Percentiles rank a stretch among this genome's conserved stretches.
phyloP scores from a whole-genome alignment of 2,797 vertebrate genomes.

The Poeciliopsis paucimaculata region DNA sequence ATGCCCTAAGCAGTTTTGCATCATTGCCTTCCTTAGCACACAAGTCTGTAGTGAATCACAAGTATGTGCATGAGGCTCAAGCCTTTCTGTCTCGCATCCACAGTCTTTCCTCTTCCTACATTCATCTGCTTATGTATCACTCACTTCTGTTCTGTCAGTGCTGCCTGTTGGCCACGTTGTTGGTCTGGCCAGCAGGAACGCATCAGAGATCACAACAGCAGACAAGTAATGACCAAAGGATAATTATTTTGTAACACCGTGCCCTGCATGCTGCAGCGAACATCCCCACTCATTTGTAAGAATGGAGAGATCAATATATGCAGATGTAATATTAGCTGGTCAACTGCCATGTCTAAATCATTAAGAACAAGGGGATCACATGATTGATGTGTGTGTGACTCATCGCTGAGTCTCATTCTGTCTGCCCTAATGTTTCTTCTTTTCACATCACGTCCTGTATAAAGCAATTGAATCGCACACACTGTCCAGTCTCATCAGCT shows the following conservation, averaged over 20 bases:
- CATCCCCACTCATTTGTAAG: conserved; percentile 52
- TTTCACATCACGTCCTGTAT: conserved; percentile 51
- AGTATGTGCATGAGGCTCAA: conserved; percentile 43
- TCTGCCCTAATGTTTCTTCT: conserved; percentile 63
- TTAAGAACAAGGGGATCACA: conserved; percentile 48
- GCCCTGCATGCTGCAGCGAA: conserved; percentile 25
- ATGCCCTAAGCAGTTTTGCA: conserved; percentile 60
- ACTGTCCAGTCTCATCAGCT: conserved; percentile 67
- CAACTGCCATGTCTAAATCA: conserved; percentile 59
- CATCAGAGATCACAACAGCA: conserved; percentile 33
- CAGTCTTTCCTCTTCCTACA: conserved; percentile 15
- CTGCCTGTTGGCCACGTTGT: conserved; percentile 35
- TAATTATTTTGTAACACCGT: conserved; percentile 39
- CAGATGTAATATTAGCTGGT: conserved; percentile 56
- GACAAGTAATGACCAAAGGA: conserved; percentile 46
- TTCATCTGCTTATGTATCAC: conserved; percentile 21
- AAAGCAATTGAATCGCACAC: conserved; percentile 58
- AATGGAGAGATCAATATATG: conserved; percentile 57
- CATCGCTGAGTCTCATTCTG: conserved; percentile 52
- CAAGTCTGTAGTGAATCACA: conserved; percentile 71
- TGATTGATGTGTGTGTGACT: conserved; percentile 65
- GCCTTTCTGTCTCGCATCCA: conserved; percentile 20
- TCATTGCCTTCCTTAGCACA: conserved; percentile 58
- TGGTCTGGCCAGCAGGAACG: conserved; percentile 35
- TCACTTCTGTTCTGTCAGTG: conserved; percentile 17